Percentiles rank a stretch among this genome's conserved stretches.
phyloP scores from a whole-genome alignment of 92 coral and sea anemone species.

The Epizoanthus rinbou region DNA sequence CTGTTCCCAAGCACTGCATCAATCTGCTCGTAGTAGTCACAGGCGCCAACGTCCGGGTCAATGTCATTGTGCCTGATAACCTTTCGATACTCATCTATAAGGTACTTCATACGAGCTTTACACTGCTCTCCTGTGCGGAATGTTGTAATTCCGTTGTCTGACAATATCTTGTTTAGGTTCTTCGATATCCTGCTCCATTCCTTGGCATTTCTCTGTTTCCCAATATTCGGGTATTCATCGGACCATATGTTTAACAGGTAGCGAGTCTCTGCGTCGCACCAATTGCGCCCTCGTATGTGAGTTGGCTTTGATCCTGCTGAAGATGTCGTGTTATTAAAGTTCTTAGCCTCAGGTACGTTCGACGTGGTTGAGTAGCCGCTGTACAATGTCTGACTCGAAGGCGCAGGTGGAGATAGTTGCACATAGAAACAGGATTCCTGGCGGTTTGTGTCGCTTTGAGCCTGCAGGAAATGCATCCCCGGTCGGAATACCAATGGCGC shows the following conservation, averaged over 20 bases:
- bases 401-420: constrained; percentile 34
- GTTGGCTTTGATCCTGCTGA: constrained; percentile 40
- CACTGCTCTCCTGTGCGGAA: constrained; percentile 64
- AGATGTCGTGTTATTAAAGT: constrained; percentile 6
- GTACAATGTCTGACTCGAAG: constrained; percentile 12
- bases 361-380: constrained; percentile 36
- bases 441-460: not conserved
- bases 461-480: constrained; percentile 22
- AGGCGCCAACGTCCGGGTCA: constrained; percentile 47
- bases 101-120: constrained; percentile 63
- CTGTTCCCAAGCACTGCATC: constrained; percentile 51
- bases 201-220: constrained; percentile 58
- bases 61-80: constrained; percentile 42
- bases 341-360: not conserved
- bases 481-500: constrained; percentile 27
- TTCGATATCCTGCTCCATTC: constrained; percentile 59
- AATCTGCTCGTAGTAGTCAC: constrained; percentile 59
- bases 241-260: constrained; percentile 53
- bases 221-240: constrained; percentile 56
- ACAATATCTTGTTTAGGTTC: constrained; percentile 52
- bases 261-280: constrained; percentile 69
- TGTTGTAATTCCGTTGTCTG: constrained; percentile 59
- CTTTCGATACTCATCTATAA: constrained; percentile 55
- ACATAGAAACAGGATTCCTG: constrained; percentile 34
- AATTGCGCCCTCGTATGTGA: constrained; percentile 54